phyloP scores from a whole-genome alignment of 2,113 vertebrate species.

The Passer domesticus region DNA sequence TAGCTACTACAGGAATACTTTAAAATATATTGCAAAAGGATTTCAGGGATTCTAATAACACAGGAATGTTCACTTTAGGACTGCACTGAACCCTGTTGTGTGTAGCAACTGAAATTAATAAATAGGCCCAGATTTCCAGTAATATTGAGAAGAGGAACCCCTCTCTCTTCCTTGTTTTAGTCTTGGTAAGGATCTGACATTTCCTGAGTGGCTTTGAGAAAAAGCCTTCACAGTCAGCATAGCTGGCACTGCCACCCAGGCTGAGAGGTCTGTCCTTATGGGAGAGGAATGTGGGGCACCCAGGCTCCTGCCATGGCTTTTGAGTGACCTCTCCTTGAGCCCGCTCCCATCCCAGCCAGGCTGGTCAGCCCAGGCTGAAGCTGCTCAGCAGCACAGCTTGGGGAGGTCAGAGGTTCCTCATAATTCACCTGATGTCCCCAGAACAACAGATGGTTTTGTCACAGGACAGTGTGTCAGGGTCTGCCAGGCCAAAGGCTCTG shows the following conservation, averaged over 20 bases:
- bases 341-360: not conserved
- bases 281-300: not conserved
- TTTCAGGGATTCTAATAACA: not conserved
- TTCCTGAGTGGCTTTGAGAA: not conserved
- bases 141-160: not conserved
- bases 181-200: not conserved
- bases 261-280: fast-evolving
- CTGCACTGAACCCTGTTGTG: not conserved
- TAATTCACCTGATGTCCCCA: not conserved
- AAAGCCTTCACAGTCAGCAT: fast-evolving
- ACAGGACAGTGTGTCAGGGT: not conserved
- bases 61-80: not conserved
- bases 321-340: not conserved
- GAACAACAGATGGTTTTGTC: not conserved
- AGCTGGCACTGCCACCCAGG: not conserved
- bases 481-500: not conserved
- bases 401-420: not conserved
- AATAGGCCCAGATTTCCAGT: not conserved
- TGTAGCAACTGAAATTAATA: not conserved
- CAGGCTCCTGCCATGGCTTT: not conserved
- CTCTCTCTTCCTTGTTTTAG: not conserved
- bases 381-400: fast-evolving
- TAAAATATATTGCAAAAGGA: not conserved
- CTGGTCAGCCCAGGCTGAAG: not conserved
- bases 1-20: not conserved